These are phyloP conservation scores for Acrossocheilus wenchowensis DNA, from an alignment of 2,797 vertebrate species.

Conservation along the genomic window DNA sequence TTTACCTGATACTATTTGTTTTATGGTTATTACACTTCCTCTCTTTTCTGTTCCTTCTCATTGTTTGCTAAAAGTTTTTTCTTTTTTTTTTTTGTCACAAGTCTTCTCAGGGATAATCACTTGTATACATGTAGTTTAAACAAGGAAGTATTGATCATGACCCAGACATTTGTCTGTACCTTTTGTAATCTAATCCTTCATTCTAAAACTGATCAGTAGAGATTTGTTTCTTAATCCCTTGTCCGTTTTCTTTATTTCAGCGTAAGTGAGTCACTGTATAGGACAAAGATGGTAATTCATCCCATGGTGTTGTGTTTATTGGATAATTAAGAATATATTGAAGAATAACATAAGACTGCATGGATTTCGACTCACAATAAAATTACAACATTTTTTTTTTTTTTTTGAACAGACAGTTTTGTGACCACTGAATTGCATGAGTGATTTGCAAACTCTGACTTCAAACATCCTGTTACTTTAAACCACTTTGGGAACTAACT, in stretches of 20 bases:
- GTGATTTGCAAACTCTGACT: constrained; percentile 33
- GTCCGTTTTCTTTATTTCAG: constrained; percentile 53
- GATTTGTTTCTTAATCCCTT: constrained; percentile 45
- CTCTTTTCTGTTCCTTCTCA: constrained; percentile 2
- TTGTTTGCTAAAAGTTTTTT: neutral
- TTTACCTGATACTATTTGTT: neutral
- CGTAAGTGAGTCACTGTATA: constrained; percentile 44
- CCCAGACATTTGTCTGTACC: neutral
- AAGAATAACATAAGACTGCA: constrained; percentile 45
- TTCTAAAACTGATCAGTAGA: neutral
- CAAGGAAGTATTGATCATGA: constrained; percentile 8
- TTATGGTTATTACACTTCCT: constrained; percentile 8
- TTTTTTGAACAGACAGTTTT: neutral
- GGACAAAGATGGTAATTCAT: constrained; percentile 51
- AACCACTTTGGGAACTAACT: constrained; percentile 41
- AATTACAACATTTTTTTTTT: neutral
- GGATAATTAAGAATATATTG: neutral
- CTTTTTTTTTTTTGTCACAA: neutral
- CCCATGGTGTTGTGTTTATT: neutral
- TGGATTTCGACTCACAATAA: constrained; percentile 33
- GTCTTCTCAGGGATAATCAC: neutral
- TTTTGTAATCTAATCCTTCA: neutral
- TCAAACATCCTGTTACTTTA: constrained; percentile 6
- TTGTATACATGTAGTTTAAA: neutral
- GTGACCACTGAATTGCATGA: constrained; percentile 32